Evolutionary conservation across 2,888 invertebrate species (phyloP).

Genomic region (Formica aserva): DNA sequence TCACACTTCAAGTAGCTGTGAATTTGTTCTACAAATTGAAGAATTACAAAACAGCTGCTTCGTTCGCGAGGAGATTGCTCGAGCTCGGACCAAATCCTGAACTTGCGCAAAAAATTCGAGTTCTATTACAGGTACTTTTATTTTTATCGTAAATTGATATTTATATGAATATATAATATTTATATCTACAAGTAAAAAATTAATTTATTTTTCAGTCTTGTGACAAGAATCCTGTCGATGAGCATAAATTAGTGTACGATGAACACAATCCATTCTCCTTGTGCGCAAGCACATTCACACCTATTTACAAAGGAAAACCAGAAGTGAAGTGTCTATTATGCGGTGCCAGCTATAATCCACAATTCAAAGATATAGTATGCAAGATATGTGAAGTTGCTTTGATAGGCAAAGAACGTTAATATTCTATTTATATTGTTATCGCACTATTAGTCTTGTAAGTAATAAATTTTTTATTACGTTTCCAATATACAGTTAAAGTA

Average conservation of each 20-base stretch:
- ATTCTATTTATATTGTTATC: slow-evolving; percentile 86
- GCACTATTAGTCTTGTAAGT: not conserved
- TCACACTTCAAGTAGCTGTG: slow-evolving; percentile 97
- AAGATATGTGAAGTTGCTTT: slow-evolving; percentile 95
- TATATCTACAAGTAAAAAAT: not conserved
- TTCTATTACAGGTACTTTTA: slow-evolving; percentile 90
- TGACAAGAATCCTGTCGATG: slow-evolving; percentile 95
- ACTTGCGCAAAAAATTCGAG: slow-evolving; percentile 96
- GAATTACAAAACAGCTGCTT: slow-evolving; percentile 97
- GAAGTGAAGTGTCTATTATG: slow-evolving; percentile 98
- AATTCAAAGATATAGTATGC: slow-evolving; percentile 95
- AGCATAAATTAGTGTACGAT: slow-evolving; percentile 95
- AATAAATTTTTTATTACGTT: not conserved
- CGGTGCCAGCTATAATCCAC: slow-evolving; percentile 94
- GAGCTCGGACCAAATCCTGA: slow-evolving; percentile 98
- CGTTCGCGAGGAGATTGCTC: slow-evolving; percentile 96
- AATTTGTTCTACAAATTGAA: slow-evolving; percentile 99
- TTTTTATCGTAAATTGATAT: not conserved
- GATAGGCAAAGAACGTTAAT: slow-evolving; percentile 93
- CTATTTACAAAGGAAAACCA: slow-evolving; percentile 98
- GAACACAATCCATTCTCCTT: slow-evolving; percentile 99
- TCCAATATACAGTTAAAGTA: not conserved
- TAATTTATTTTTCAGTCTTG: slow-evolving; percentile 89
- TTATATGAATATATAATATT: slow-evolving; percentile 11
- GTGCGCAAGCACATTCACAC: slow-evolving; percentile 96